Evolutionary conservation across 2,113 vertebrate genomes (phyloP), one percentile per base, ranked within the genome.

Genomic region (Scalopus aquaticus): DNA sequence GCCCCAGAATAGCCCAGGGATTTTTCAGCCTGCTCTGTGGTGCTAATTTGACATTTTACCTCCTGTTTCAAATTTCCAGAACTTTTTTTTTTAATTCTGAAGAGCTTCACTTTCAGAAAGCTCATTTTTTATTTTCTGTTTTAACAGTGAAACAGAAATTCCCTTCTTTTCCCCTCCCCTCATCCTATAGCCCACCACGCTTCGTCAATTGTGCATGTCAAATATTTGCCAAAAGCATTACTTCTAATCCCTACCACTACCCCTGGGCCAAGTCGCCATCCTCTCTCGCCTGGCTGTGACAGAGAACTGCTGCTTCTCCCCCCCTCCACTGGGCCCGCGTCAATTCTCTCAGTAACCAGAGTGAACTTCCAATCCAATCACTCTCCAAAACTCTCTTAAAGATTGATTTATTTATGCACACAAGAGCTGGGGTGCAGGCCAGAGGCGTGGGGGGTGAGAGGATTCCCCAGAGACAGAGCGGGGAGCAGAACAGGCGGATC

Each of bases 201-300:
- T 56, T 20, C 42, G 28, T 42, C 35, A 60, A 2, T 83, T 88
- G 39, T 12, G 22, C 42, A 30, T 39, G 44, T 37, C 32, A 32
- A 44, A 10, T 84, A 0, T 64, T 70, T 79, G 83, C 78, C 30
- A 20, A 3, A 30, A 37, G 32, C 3, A 4, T 26, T 20, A 11
- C 58, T 42, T 56, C 54, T 39, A 4, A 12, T 10, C 64, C 37
- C 22, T 22, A 56, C 39, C 7, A n/a, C 26, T 0, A 22, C 19
- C 0, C 5, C 13, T 28, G 28, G 10, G 15, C 7, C 60, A 32
- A 7, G 16, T 30, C n/a, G 2, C 78, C 20, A 2, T 9, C n/a
- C 5, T 56, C 79, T 44, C 20, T 44, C 76, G 19, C 10, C 28
- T 13, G 28, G 4, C 9, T 70, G 10, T 0, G 8, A 15, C 74